Evolutionary conservation across 2,888 invertebrate species (phyloP).

Genomic region (Linyphia triangularis): DNA sequence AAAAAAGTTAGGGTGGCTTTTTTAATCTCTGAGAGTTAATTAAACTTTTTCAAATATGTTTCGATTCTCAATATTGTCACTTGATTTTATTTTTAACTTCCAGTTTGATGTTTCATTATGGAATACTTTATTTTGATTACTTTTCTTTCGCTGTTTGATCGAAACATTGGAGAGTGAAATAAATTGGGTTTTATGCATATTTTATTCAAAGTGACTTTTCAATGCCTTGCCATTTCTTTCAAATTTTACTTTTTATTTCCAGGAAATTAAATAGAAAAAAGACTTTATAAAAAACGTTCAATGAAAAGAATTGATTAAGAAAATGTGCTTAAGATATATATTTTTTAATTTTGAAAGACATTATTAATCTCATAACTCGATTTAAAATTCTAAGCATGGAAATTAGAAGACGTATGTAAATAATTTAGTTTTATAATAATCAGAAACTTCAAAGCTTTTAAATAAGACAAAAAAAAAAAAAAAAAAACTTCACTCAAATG

Average conservation of each 20-base stretch:
- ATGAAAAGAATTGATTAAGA: background rate
- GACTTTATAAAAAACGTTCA: background rate
- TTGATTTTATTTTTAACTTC: slow-evolving; percentile 12
- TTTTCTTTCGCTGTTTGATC: background rate
- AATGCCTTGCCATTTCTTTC: background rate
- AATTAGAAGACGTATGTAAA: background rate
- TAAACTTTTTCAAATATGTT: slow-evolving; percentile 50
- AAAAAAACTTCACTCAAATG: no score
- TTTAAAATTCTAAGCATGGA: background rate
- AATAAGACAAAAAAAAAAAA: no score
- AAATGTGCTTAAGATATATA: background rate
- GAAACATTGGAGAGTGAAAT: slow-evolving; percentile 4
- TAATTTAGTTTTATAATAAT: background rate
- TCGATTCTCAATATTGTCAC: slow-evolving; percentile 34
- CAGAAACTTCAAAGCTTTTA: no score
- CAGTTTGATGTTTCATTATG: slow-evolving; percentile 41
- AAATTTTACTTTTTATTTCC: background rate
- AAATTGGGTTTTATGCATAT: slow-evolving; percentile 22
- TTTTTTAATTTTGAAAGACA: no score
- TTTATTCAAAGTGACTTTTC: background rate
- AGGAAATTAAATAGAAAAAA: background rate
- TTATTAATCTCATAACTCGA: slow-evolving; percentile 1
- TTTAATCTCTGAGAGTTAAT: slow-evolving; percentile 55
- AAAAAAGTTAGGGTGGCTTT: background rate
- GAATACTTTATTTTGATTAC: slow-evolving; percentile 12